Conservation (phyloP, 2,797 vertebrate genomes). For the Leucoraja ocellata region DNA sequence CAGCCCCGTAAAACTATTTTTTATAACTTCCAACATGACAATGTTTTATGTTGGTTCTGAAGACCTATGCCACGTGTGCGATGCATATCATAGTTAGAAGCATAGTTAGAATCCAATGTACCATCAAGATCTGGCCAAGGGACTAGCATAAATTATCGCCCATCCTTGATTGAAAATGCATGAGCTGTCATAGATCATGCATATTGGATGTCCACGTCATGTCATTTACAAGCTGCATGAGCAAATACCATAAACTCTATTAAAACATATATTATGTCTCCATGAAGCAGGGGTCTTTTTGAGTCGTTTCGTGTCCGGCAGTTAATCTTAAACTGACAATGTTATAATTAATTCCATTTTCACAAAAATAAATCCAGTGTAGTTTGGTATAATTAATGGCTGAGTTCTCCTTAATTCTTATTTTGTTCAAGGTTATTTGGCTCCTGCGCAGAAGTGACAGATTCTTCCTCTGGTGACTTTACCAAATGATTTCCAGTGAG, state of each 20-base stretch:
- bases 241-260: neutral
- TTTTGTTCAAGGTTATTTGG: neutral
- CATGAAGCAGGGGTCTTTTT: neutral
- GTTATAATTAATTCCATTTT: neutral
- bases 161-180: slow-evolving; percentile 4
- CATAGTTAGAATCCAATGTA: neutral
- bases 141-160: neutral
- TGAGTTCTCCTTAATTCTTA: neutral
- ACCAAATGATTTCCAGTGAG: neutral
- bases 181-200: neutral
- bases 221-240: neutral
- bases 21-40: neutral
- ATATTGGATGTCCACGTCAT: neutral
- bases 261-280: neutral
- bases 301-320: neutral
- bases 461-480: neutral
- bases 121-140: neutral
- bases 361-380: neutral
- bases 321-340: neutral
- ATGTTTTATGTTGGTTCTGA: neutral
- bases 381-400: neutral
- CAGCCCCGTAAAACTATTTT: neutral
- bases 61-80: neutral
- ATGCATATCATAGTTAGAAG: neutral
- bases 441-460: neutral